Evolutionary conservation across 1,140 invertebrate genomes (phyloP).

Genomic region (Papilio glaucus): DNA sequence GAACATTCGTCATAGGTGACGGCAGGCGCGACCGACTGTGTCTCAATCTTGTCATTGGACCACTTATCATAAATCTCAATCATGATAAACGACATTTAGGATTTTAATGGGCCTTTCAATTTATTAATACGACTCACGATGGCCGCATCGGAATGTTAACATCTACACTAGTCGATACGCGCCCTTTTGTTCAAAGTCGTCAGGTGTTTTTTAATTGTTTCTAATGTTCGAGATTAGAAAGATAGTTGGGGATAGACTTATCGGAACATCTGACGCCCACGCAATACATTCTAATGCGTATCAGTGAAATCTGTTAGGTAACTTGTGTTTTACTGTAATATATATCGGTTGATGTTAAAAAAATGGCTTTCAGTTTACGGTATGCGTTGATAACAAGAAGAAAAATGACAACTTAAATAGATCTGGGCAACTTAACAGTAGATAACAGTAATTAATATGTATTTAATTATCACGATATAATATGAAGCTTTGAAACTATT

Average conservation of each 20-base stretch:
- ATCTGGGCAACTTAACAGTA: neutral
- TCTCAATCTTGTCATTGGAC: constrained; percentile 67
- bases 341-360: neutral
- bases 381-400: neutral
- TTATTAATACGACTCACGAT: constrained; percentile 67
- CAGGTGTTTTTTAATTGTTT: constrained; percentile 35
- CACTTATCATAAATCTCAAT: constrained; percentile 78
- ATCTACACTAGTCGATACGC: neutral
- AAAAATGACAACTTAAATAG: neutral
- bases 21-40: constrained; percentile 49
- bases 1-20: constrained; percentile 44
- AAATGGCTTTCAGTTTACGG: neutral
- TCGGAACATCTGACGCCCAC: constrained; percentile 22
- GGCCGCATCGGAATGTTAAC: constrained; percentile 46
- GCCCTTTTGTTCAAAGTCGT: constrained; percentile 21
- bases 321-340: neutral
- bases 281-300: neutral
- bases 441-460: no score
- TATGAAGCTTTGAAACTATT: no score
- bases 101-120: constrained; percentile 72
- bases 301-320: constrained; percentile 2
- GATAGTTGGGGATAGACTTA: constrained; percentile 11
- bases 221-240: constrained; percentile 16
- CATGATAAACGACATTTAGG: constrained; percentile 77
- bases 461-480: neutral